phyloP scores from a whole-genome alignment of 2,888 invertebrate genomes.

The Folsomia manolachei region DNA sequence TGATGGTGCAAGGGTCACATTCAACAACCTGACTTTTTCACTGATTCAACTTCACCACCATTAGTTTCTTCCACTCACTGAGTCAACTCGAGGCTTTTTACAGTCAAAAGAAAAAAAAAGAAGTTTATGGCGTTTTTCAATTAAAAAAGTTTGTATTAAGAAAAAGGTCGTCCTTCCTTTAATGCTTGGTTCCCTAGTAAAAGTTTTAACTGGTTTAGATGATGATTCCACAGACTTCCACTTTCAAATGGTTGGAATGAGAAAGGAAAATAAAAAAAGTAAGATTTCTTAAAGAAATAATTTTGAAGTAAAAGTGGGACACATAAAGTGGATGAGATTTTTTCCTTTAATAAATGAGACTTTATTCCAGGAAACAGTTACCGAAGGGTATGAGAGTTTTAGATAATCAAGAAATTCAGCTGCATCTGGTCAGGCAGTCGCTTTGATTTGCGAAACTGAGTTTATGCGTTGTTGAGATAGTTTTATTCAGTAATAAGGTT shows the following conservation, averaged over 20 bases:
- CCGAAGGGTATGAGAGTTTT: no score
- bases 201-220: no score
- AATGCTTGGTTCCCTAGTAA: not conserved
- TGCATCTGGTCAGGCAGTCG: no score
- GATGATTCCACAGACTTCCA: no score
- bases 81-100: not conserved
- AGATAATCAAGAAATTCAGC: no score
- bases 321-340: not conserved
- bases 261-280: not conserved
- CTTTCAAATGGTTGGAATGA: not conserved
- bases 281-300: no score
- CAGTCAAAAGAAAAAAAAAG: not conserved
- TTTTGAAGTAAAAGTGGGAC: not conserved
- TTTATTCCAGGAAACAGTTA: no score
- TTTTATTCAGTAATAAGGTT: no score
- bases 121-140: slow-evolving; percentile 4
- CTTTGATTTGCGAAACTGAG: no score
- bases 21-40: no score
- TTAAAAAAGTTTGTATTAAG: slow-evolving; percentile 7
- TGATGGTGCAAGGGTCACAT: not conserved
- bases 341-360: no score
- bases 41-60: not conserved
- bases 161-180: not conserved
- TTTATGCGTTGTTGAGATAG: no score
- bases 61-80: not conserved